Evolutionary conservation across 2,113 vertebrate genomes (phyloP).

Genomic region (Calyptommatus sinebrachiatus): DNA sequence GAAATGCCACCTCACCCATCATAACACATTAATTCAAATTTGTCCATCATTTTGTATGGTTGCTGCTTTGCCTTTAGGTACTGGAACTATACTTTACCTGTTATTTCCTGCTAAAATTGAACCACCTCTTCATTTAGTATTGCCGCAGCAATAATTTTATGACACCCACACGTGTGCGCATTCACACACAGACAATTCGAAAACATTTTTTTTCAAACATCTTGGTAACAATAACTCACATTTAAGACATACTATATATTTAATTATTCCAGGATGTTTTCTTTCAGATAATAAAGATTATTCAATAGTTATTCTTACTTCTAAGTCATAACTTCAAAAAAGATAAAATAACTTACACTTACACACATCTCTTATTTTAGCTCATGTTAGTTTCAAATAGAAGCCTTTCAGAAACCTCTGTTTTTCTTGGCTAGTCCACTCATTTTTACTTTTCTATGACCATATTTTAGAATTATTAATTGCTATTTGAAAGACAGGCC

Average conservation of each 20-base stretch:
- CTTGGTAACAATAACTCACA: conserved; percentile 47
- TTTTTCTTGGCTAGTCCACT: neutral
- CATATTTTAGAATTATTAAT: neutral
- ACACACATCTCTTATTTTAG: neutral
- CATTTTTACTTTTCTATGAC: neutral
- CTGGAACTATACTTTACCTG: conserved; percentile 72
- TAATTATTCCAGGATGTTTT: conserved; percentile 44
- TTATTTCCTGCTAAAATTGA: conserved; percentile 61
- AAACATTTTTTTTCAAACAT: conserved; percentile 47
- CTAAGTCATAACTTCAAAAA: conserved; percentile 36
- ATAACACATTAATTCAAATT: conserved; percentile 74
- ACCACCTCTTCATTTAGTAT: conserved; percentile 65
- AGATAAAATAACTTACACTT: conserved; percentile 4
- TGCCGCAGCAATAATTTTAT: conserved; percentile 55
- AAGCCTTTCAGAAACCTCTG: neutral
- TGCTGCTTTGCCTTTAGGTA: conserved; percentile 73
- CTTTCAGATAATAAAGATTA: conserved; percentile 39
- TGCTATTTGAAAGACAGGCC: neutral
- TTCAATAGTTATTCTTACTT: conserved; percentile 32
- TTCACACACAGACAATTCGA: conserved; percentile 55
- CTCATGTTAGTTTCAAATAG: neutral
- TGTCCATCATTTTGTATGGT: conserved; percentile 70
- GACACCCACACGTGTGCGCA: conserved; percentile 13
- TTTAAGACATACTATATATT: conserved; percentile 32
- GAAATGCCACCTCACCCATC: conserved; percentile 67